Evolutionary conservation across 2,113 vertebrate genomes (phyloP).

Genomic region (Pedionomus torquatus): DNA sequence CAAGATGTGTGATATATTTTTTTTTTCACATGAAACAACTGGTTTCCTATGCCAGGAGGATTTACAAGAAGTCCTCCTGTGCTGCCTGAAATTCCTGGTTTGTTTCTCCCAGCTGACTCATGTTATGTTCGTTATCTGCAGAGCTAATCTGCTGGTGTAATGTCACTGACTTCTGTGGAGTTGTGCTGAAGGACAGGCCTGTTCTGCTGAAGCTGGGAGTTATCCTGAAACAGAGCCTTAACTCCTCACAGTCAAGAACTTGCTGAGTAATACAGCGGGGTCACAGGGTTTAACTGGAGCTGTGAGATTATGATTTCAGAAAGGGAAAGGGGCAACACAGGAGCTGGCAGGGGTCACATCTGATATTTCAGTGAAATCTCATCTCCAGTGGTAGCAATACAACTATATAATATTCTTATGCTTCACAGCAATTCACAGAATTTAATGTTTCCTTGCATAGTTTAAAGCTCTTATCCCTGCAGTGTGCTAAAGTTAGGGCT

Average conservation of each 20-base stretch:
- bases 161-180: not conserved
- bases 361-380: not conserved
- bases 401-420: not conserved
- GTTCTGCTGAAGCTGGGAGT: not conserved
- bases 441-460: not conserved
- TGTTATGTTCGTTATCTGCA: rapidly evolving
- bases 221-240: not conserved
- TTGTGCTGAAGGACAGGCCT: not conserved
- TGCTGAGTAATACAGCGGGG: not conserved
- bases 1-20: rapidly evolving
- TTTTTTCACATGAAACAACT: not conserved
- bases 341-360: not conserved
- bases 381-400: not conserved
- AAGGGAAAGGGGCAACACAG: not conserved
- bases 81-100: not conserved
- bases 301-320: not conserved
- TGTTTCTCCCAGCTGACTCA: not conserved
- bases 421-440: not conserved
- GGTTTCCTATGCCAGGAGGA: not conserved
- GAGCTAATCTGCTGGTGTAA: not conserved
- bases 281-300: not conserved
- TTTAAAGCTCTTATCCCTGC: not conserved
- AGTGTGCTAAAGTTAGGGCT: not conserved
- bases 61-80: not conserved
- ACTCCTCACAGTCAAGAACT: not conserved